Evolutionary conservation across 2,797 vertebrate species (phyloP).

Genomic region (Tapera naevia): DNA sequence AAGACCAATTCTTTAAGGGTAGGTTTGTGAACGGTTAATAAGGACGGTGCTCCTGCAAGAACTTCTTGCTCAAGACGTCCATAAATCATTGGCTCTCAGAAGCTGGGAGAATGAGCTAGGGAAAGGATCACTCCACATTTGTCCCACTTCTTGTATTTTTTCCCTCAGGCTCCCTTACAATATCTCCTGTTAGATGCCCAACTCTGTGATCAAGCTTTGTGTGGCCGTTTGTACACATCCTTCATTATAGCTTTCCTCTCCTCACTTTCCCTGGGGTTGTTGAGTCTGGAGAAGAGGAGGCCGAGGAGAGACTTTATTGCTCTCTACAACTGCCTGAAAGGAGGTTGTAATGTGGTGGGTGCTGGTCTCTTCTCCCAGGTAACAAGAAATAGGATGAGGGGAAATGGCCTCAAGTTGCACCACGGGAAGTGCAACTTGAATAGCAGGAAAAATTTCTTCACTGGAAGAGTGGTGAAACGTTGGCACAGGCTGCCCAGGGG

Average conservation of each 20-base stretch:
- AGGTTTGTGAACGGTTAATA: neutral
- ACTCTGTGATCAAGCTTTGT: neutral
- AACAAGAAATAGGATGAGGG: too few relatives aligned
- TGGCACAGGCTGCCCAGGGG: too few relatives aligned
- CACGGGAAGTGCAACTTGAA: too few relatives aligned
- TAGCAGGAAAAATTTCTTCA: too few relatives aligned
- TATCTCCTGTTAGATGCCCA: neutral
- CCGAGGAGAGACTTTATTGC: too few relatives aligned
- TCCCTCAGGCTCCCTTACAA: neutral
- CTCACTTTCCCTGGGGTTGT: neutral
- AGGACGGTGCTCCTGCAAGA: neutral
- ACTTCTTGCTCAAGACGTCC: neutral
- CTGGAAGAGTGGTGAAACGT: too few relatives aligned
- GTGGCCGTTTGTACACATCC: neutral
- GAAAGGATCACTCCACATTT: neutral
- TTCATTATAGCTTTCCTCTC: neutral
- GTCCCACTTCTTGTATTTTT: neutral
- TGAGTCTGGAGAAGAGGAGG: too few relatives aligned
- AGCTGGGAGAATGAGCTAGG: neutral
- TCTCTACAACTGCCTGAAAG: too few relatives aligned
- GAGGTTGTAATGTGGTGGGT: too few relatives aligned
- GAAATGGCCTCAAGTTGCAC: too few relatives aligned
- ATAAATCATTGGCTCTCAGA: neutral
- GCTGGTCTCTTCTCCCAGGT: too few relatives aligned
- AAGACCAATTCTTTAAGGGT: accelerated